These are phyloP conservation scores for Drosophila hydei DNA, from an alignment of 1,140 invertebrate genomes.

Conservation along the genomic window DNA sequence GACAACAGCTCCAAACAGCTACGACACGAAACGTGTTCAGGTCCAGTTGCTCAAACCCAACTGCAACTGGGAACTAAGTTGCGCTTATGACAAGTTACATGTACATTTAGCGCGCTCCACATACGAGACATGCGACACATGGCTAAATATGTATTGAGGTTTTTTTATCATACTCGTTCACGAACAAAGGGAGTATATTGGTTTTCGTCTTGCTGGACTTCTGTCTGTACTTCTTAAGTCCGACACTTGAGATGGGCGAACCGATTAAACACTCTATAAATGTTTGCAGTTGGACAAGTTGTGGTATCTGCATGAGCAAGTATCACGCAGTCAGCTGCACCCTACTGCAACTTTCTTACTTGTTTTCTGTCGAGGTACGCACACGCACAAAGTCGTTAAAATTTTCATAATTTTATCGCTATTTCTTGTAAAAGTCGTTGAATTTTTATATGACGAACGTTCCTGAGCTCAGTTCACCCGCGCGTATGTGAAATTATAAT, in stretches of 20 bases:
- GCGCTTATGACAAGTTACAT: conserved; percentile 70
- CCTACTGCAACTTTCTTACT: neutral
- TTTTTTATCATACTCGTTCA: conserved; percentile 1
- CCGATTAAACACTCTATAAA: too few relatives aligned
- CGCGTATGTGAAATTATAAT: conserved; percentile 56
- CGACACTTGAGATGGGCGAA: too few relatives aligned
- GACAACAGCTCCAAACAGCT: conserved; percentile 57
- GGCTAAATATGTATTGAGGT: conserved; percentile 23
- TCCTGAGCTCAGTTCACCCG: conserved; percentile 14
- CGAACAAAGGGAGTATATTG: too few relatives aligned
- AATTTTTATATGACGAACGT: conserved; percentile 48
- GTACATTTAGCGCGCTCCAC: conserved; percentile 69
- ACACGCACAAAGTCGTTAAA: conserved; percentile 52
- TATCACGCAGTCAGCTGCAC: neutral
- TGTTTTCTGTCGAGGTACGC: conserved; percentile 3
- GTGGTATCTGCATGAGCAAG: too few relatives aligned
- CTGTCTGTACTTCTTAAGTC: too few relatives aligned
- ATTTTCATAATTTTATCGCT: conserved; percentile 81
- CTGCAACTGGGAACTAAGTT: conserved; percentile 38
- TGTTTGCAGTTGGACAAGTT: too few relatives aligned
- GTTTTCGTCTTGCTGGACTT: too few relatives aligned
- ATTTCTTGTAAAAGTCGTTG: conserved; percentile 70
- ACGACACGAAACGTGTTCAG: conserved; percentile 59
- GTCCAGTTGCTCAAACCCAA: conserved; percentile 11
- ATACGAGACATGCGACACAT: conserved; percentile 52